A percentile compares a stretch with the other conserved stretches of the same genome.
Evolutionary conservation across 1,140 invertebrate genomes (phyloP).

Genomic region (Bursaphelenchus mucronatus): DNA sequence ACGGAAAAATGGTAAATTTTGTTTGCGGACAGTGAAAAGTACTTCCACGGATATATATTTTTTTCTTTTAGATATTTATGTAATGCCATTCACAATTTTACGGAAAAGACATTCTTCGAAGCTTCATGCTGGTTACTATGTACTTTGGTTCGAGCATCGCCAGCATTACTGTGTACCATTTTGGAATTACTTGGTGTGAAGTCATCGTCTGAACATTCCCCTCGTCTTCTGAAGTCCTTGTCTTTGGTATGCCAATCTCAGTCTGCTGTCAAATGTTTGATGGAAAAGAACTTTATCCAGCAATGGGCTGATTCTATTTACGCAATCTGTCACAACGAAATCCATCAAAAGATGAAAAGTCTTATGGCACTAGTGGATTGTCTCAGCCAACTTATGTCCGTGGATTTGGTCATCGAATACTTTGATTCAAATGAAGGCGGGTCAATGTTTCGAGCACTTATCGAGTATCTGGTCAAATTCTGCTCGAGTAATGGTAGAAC

Average conservation of each 20-base stretch:
- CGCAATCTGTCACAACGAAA: constrained; percentile 21
- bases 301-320: constrained; percentile 25
- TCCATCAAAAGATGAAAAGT: background rate
- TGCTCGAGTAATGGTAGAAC: constrained; percentile 1
- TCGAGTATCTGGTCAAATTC: constrained; percentile 7
- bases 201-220: constrained; percentile 8
- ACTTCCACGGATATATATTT: no score
- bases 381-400: constrained; percentile 25
- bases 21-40: no score
- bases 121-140: constrained; percentile 32
- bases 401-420: constrained; percentile 26
- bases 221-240: constrained; percentile 10
- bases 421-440: constrained; percentile 24
- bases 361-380: constrained; percentile 24
- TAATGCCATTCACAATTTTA: constrained; percentile 8
- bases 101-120: background rate
- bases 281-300: constrained; percentile 1
- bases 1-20: no score
- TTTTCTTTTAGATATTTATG: background rate
- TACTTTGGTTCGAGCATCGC: constrained; percentile 21
- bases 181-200: constrained; percentile 13
- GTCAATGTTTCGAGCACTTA: constrained; percentile 19
- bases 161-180: constrained; percentile 13
- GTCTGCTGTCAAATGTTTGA: constrained; percentile 18
- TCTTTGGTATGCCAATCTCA: constrained; percentile 28